Conservation (phyloP, 2,797 vertebrate genomes). For the Chrosomus eos region DNA sequence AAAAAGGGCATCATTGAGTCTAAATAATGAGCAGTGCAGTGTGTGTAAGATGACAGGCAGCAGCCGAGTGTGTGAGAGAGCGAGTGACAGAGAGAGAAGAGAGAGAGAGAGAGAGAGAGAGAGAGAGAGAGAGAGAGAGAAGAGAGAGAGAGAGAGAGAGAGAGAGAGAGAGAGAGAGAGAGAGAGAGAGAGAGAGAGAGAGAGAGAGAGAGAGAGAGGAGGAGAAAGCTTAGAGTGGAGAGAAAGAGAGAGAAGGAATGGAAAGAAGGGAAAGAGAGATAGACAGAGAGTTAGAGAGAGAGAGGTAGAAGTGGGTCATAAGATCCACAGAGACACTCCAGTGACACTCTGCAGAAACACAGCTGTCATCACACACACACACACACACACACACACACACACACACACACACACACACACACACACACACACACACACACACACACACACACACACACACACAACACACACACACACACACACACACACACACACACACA, state of each 20-base stretch:
- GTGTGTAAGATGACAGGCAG: constrained; percentile 99
- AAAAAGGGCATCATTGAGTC: constrained; percentile 84
- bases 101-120: constrained; percentile 41
- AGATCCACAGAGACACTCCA: constrained; percentile 93
- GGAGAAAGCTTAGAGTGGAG: constrained; percentile 38
- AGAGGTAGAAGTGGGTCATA: constrained; percentile 94
- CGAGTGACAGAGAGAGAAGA: constrained; percentile 58
- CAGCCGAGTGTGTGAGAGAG: constrained; percentile 82
- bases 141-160: constrained; percentile 62
- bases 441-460: constrained; percentile 39
- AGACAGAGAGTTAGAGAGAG: constrained; percentile 54
- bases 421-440: constrained; percentile 43
- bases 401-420: constrained; percentile 34
- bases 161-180: constrained; percentile 59
- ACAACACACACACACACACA: constrained; percentile 44
- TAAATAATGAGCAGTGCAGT: constrained; percentile 93
- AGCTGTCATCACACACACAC: constrained; percentile 72
- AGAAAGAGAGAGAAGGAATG: constrained; percentile 36
- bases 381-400: constrained; percentile 47
- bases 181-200: constrained; percentile 57
- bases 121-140: neutral
- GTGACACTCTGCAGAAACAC: constrained; percentile 88
- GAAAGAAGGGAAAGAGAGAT: constrained; percentile 61
- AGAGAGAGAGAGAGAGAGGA: constrained; percentile 39
- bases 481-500: constrained; percentile 42